These are phyloP conservation scores for Drosophila flavopinicola DNA, from an alignment of 2,888 invertebrate genomes.

Conservation along the genomic window DNA sequence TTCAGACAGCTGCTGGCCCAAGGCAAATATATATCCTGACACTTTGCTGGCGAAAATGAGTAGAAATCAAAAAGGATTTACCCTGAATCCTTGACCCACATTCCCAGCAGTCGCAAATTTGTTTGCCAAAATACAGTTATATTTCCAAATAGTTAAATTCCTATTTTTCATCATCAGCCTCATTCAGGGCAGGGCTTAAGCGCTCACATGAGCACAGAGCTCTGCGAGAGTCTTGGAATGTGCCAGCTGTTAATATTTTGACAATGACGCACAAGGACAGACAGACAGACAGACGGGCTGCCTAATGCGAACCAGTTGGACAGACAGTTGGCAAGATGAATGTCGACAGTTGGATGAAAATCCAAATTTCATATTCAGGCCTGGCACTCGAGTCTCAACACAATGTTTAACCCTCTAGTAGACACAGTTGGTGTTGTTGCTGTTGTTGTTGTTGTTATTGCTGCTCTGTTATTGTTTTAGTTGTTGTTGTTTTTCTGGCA, in stretches of 20 bases:
- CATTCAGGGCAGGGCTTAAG: conserved; percentile 54
- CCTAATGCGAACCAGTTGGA: conserved; percentile 69
- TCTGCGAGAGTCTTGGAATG: conserved; percentile 54
- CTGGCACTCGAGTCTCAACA: conserved; percentile 55
- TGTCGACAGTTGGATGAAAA: conserved; percentile 75
- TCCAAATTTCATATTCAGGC: conserved; percentile 77
- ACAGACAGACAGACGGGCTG: conserved; percentile 16
- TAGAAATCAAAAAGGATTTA: conserved; percentile 50
- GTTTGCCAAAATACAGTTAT: conserved; percentile 62
- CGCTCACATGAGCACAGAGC: conserved; percentile 52
- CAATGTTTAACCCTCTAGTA: conserved; percentile 46
- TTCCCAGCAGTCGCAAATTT: conserved; percentile 37
- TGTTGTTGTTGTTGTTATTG: conserved; percentile 11
- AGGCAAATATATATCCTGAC: conserved; percentile 19
- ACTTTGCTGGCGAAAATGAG: conserved; percentile 26
- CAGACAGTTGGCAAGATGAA: conserved; percentile 78
- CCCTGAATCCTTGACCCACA: conserved; percentile 54
- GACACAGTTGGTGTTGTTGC: conserved; percentile 1
- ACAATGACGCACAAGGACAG: conserved; percentile 72
- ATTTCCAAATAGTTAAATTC: conserved; percentile 75
- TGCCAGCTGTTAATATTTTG: conserved; percentile 79
- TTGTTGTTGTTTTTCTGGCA: conserved; percentile 68
- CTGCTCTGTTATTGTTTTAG: conserved; percentile 57
- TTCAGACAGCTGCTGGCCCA: conserved; percentile 19
- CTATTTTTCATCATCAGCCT: conserved; percentile 69